phyloP scores from a whole-genome alignment of 2,797 vertebrate genomes.

The Leptodactylus fallax region DNA sequence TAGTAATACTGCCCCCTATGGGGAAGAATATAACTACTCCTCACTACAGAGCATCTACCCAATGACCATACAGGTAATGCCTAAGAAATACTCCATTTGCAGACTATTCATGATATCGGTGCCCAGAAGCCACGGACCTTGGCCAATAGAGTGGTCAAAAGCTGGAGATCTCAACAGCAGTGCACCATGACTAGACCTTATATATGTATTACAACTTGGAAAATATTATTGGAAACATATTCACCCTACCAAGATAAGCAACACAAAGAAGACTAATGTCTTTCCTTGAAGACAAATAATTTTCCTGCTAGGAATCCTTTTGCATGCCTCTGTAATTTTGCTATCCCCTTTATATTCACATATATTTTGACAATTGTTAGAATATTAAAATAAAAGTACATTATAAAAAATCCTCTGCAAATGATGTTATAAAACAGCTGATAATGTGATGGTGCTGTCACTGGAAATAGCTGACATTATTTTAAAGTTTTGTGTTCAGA shows the following conservation, averaged over 20 bases:
- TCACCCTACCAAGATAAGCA: background rate
- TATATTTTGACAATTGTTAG: conserved; percentile 72
- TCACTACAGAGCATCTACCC: no score
- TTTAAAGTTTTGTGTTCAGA: conserved; percentile 66
- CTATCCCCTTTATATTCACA: conserved; percentile 58
- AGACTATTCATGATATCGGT: background rate
- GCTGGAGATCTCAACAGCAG: background rate
- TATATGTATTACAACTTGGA: background rate
- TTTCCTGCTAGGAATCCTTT: background rate
- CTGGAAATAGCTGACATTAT: conserved; percentile 69
- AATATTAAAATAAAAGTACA: conserved; percentile 70
- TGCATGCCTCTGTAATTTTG: background rate
- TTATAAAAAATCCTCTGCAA: conserved; percentile 39
- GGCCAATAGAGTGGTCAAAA: background rate
- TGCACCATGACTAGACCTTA: background rate
- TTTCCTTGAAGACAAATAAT: background rate
- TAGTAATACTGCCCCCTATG: no score
- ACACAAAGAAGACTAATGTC: background rate
- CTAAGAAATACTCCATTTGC: background rate
- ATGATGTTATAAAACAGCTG: conserved; percentile 68
- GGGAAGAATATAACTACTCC: no score
- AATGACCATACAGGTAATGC: no score
- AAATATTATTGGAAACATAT: background rate
- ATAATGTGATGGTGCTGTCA: conserved; percentile 72
- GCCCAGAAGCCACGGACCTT: background rate